Evolutionary conservation across 2,888 invertebrate species (phyloP).

Genomic region (Magallana nippona): DNA sequence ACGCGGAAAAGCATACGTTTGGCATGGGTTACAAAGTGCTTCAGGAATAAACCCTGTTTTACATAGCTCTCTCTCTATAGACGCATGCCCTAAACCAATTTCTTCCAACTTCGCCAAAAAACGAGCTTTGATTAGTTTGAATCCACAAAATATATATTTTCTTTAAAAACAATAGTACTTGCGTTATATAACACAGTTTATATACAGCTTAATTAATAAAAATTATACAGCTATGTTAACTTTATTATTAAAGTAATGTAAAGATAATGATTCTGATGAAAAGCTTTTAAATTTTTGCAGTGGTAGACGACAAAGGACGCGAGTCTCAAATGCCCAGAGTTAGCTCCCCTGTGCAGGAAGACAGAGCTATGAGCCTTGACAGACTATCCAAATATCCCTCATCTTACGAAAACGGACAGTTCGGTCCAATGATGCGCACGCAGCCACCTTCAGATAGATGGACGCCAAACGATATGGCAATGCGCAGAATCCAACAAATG

Average conservation of each 20-base stretch:
- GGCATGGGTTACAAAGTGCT: neutral
- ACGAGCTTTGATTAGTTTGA: too few relatives aligned
- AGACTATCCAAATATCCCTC: conserved; percentile 47
- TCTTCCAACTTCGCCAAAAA: too few relatives aligned
- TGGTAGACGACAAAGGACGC: neutral
- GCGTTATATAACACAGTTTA: too few relatives aligned
- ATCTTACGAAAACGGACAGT: conserved; percentile 43
- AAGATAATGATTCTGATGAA: too few relatives aligned
- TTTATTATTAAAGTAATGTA: too few relatives aligned
- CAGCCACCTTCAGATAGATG: conserved; percentile 22
- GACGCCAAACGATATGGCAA: conserved; percentile 39
- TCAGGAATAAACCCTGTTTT: neutral
- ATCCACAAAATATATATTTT: too few relatives aligned
- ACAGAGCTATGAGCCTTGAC: conserved; percentile 38
- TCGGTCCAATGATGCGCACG: neutral
- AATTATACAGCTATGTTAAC: too few relatives aligned
- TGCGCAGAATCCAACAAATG: conserved; percentile 38
- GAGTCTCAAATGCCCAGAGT: conserved; percentile 24
- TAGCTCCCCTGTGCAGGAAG: neutral
- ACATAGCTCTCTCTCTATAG: too few relatives aligned
- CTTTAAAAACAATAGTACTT: too few relatives aligned
- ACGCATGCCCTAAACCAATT: too few relatives aligned
- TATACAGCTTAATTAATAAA: too few relatives aligned
- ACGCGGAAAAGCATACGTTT: conserved; percentile 8
- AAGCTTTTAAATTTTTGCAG: neutral